Evolutionary conservation across 2,797 vertebrate species (phyloP).

Genomic region (Falco biarmicus): DNA sequence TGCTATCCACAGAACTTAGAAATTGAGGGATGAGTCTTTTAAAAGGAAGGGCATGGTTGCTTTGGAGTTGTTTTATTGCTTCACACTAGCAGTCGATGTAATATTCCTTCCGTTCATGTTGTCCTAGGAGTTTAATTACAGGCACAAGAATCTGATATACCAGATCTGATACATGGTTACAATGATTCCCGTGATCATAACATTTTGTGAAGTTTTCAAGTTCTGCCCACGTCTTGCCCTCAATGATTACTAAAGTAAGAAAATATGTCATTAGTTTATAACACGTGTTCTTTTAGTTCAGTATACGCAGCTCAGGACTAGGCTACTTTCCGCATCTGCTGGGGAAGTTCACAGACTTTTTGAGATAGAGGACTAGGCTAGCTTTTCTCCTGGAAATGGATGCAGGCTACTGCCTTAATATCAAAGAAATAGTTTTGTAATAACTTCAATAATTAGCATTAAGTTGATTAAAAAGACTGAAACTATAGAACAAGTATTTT

Average conservation of each 20-base stretch:
- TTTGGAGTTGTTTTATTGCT: not conserved
- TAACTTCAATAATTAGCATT: not conserved
- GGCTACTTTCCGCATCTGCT: not conserved
- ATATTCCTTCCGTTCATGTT: not conserved
- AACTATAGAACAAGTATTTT: not conserved
- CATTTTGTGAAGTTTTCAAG: not conserved
- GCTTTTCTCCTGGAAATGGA: not conserved
- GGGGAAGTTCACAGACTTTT: not conserved
- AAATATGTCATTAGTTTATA: not conserved
- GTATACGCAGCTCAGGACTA: not conserved
- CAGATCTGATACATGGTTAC: not conserved
- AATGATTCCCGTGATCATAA: not conserved
- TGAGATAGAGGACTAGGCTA: not conserved
- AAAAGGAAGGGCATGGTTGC: not conserved
- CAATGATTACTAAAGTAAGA: not conserved
- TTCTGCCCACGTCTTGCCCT: not conserved
- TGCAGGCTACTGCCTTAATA: not conserved
- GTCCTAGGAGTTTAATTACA: not conserved
- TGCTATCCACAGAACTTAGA: not conserved
- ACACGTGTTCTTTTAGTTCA: not conserved
- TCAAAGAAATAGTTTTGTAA: not conserved
- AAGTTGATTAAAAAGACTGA: not conserved
- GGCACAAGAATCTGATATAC: not conserved
- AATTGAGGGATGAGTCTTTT: not conserved
- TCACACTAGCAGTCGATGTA: not conserved